Conservation (phyloP, 23 tunicate species). For the Oikopleura vanhoeffeni region DNA sequence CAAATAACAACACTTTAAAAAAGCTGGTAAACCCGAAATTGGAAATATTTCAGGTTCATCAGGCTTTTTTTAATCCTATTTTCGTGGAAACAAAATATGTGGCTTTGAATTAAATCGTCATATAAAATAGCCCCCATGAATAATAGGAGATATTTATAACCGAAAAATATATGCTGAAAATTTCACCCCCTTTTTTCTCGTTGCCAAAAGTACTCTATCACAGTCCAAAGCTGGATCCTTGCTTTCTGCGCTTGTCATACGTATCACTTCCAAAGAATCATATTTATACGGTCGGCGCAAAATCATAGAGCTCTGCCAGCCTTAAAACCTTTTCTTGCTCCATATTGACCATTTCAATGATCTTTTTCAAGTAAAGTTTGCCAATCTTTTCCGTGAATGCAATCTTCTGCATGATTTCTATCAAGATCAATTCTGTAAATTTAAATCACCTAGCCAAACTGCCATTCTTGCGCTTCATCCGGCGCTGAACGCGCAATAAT, state of each 20-base stretch:
- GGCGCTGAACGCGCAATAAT: neutral
- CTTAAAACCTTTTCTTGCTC: conserved; percentile 57
- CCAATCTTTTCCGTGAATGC: conserved; percentile 49
- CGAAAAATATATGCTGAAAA: too few relatives aligned
- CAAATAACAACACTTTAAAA: too few relatives aligned
- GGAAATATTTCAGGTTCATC: too few relatives aligned
- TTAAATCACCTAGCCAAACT: conserved; percentile 83
- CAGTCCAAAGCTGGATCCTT: conserved; percentile 81
- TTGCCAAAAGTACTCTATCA: conserved; percentile 61
- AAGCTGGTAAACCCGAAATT: too few relatives aligned
- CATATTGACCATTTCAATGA: conserved; percentile 48
- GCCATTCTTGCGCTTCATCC: neutral
- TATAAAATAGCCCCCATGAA: too few relatives aligned
- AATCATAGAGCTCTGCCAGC: conserved; percentile 40
- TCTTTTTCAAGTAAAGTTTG: conserved; percentile 37
- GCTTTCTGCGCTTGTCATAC: conserved; percentile 91
- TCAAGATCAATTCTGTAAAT: conserved; percentile 75
- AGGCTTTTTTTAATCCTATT: too few relatives aligned
- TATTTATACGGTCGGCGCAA: conserved; percentile 99
- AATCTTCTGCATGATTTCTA: conserved; percentile 38
- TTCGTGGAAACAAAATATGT: too few relatives aligned
- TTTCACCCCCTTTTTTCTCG: too few relatives aligned
- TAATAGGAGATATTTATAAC: too few relatives aligned
- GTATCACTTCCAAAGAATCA: conserved; percentile 72
- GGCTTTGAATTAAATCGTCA: too few relatives aligned